Conservation (phyloP, 2,888 invertebrate species). For the Hofmannophila pseudospretella region DNA sequence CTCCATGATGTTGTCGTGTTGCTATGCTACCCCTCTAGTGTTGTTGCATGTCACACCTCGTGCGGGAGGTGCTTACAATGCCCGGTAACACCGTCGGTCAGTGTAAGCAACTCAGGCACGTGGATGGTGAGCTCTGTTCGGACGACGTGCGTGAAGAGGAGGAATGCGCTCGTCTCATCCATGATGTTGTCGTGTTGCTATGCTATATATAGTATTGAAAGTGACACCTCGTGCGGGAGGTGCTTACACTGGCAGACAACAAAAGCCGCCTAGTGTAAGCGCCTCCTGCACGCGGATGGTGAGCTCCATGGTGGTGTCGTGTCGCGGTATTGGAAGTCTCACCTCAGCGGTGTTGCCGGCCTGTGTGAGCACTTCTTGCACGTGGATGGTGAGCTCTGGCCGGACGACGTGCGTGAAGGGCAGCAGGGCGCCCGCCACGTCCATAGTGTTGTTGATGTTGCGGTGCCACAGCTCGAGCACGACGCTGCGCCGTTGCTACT, state of each 20-base stretch:
- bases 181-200: conserved; percentile 75
- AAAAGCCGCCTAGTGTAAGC: no score
- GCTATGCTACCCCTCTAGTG: no score
- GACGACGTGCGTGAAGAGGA: conserved; percentile 67
- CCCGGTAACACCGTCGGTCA: no score
- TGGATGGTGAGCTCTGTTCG: conserved; percentile 66
- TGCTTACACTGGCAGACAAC: no score
- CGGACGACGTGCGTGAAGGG: conserved; percentile 68
- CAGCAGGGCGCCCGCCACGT: conserved; percentile 68
- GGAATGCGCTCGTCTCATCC: conserved; percentile 70
- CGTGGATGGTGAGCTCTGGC: conserved; percentile 65
- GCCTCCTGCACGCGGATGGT: no score
- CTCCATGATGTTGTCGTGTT: no score
- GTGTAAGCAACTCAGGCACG: conserved; percentile 66
- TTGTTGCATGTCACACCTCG: no score
- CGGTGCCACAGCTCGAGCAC: conserved; percentile 77
- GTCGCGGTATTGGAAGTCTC: no score
- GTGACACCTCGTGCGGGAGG: no score
- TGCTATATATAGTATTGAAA: no score
- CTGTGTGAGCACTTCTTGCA: conserved; percentile 64
- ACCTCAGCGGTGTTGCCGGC: conserved; percentile 35
- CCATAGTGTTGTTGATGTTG: conserved; percentile 75
- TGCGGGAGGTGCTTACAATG: no score
- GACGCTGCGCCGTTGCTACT: conserved; percentile 80
- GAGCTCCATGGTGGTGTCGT: no score